Evolutionary conservation across 2,113 vertebrate genomes (phyloP).

Genomic region (Argyrosomus japonicus): DNA sequence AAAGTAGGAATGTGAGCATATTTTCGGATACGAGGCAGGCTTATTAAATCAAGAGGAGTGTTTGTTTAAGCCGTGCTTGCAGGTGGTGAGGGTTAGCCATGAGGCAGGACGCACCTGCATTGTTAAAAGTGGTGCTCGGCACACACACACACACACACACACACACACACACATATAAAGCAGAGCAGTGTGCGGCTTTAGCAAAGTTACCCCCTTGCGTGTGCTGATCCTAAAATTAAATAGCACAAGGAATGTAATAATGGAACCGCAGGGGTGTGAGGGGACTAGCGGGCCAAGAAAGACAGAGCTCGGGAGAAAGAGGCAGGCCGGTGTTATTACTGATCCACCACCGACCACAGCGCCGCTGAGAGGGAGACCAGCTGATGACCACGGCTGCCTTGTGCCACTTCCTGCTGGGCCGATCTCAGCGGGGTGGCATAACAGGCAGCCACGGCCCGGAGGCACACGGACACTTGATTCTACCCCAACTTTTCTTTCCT

Average conservation of each 20-base stretch:
- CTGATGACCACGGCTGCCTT: constrained; percentile 64
- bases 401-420: constrained; percentile 77
- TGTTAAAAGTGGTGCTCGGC: constrained; percentile 59
- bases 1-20: constrained; percentile 27
- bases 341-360: constrained; percentile 36
- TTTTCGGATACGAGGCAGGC: constrained; percentile 45
- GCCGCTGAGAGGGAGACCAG: constrained; percentile 24
- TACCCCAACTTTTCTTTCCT: constrained; percentile 74
- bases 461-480: constrained; percentile 62
- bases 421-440: constrained; percentile 67
- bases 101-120: constrained; percentile 72
- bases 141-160: neutral
- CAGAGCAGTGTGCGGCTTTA: constrained; percentile 20
- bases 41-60: constrained; percentile 50
- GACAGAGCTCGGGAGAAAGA: constrained; percentile 27
- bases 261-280: constrained; percentile 56
- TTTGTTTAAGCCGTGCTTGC: constrained; percentile 48
- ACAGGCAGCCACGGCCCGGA: constrained; percentile 69
- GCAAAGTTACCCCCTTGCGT: constrained; percentile 25
- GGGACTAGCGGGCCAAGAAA: constrained; percentile 33
- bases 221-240: constrained; percentile 79
- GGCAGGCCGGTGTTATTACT: constrained; percentile 38
- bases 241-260: constrained; percentile 79
- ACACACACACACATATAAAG: neutral
- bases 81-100: constrained; percentile 40